Base-by-base conservation (phyloP, 2,888 invertebrate genomes). In the Dicyrtomina minuta region DNA sequence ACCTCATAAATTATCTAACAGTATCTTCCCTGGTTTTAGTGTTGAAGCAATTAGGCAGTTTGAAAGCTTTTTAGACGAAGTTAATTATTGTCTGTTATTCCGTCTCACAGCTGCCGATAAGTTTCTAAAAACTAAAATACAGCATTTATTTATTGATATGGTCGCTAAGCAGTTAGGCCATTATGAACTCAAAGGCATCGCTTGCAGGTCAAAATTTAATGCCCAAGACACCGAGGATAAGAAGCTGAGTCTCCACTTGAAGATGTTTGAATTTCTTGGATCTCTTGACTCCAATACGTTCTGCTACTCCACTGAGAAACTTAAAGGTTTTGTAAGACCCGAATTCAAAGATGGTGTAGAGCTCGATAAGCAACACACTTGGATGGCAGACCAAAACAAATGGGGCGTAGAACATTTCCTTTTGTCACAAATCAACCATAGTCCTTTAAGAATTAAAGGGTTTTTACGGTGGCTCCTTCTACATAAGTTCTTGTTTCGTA, bases 41-140 rank as follows among this genome's bases (percentile, higher is more conserved):
- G 33, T 33, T 33, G 33, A 33, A 33, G 33, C 33, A 5, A 33
- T 8, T 8, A 33, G 8, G 8, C 33, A 33, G 33, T 33, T 5
- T 33, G 33, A 33, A 33, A 5, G 33, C 8, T 33, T 33, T 33
- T 33, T 33, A 33, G 33, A 33, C 3, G 33, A 33, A 5, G 33
- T 8, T 5, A 33, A 33, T 33, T 33, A 33, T 33, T 33, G n/a
- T 15, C 20, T 41, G 24, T 1, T 49, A 1, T 53, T 64, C 17
- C 62, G 67, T 13, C 39, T 72, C 6, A 53, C 51, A 1, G 24
- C 69, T 2, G 39, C 69, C 2, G 73, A 73, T 41, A 70, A 56
- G n/a, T 73, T 70, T 39, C 41, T 71, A 13, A 39, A 41, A 41
- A 15, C 39, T 1, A 49, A 66, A 67, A 64, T 69, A 15, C 66